These are phyloP conservation scores for Anodontia alba DNA, from an alignment of 2,888 invertebrate species.

Conservation along the genomic window DNA sequence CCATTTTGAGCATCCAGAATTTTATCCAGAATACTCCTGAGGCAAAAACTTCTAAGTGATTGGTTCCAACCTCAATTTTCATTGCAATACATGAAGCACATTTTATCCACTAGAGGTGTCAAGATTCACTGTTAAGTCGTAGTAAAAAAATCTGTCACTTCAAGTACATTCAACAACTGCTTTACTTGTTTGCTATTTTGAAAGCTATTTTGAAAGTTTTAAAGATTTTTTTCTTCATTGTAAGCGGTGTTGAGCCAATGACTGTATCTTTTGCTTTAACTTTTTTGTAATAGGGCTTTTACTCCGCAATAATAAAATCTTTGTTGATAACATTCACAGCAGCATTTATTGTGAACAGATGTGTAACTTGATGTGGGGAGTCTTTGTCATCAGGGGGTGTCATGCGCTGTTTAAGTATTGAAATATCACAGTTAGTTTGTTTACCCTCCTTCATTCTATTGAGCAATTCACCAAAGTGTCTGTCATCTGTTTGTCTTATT, in stretches of 20 bases:
- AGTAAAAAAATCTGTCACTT: too few relatives aligned
- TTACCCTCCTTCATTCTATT: slow-evolving; percentile 49
- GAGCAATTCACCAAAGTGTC: slow-evolving; percentile 60
- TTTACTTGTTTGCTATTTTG: slow-evolving; percentile 18
- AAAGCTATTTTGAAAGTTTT: slow-evolving; percentile 16
- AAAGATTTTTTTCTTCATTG: slow-evolving; percentile 20
- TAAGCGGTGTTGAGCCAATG: slow-evolving; percentile 27
- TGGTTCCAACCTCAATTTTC: slow-evolving; percentile 21
- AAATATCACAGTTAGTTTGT: slow-evolving; percentile 48
- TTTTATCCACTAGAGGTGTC: slow-evolving; percentile 50
- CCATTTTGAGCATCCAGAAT: too few relatives aligned
- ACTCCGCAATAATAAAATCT: slow-evolving; percentile 12
- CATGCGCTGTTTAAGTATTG: too few relatives aligned
- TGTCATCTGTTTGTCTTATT: slow-evolving; percentile 60
- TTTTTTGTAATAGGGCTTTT: too few relatives aligned
- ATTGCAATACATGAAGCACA: slow-evolving; percentile 37
- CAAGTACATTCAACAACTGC: slow-evolving; percentile 27
- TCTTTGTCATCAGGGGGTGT: background rate
- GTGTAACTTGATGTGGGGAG: slow-evolving; percentile 36
- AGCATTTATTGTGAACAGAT: background rate
- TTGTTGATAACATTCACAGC: slow-evolving; percentile 28
- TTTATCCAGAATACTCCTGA: slow-evolving; percentile 52
- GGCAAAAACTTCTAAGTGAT: too few relatives aligned
- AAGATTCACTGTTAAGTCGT: slow-evolving; percentile 49
- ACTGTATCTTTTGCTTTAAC: slow-evolving; percentile 37